Evolutionary conservation across 2,113 vertebrate species (phyloP), one percentile per base, ranked within the genome.

Genomic region (Panurus biarmicus): DNA sequence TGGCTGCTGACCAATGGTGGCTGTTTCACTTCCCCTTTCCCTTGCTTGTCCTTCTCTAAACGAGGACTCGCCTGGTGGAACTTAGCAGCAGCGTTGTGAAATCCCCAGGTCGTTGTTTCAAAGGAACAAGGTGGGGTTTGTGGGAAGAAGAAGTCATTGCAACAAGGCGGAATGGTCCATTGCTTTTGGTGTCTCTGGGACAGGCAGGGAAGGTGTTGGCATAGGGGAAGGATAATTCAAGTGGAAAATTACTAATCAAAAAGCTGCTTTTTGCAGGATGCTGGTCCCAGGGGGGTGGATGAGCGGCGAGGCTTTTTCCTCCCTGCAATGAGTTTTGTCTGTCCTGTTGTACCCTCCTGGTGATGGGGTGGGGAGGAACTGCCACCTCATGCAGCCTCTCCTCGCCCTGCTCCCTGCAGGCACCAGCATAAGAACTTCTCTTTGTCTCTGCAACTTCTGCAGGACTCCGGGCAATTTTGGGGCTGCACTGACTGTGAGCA

Each of bases 111-210:
- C 3, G 0, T 29, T 0, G 1, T 60, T 61, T 60, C 36, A 45
- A 85, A 79, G 74, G 31, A 56, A 31, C 6, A 7, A 75, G 48
- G 61, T 82, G 82, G 31, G 21, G 62, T 58, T 60, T 71, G 9
- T 13, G 24, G 26, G 66, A 22, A 64, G 78, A 17, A 48, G 53
- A 38, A 31, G 21, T 11, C 23, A 13, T 31, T 64, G 57, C 21
- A 3, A 14, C 1, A 9, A 14, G 28, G 36, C 1, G 0, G 35
- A 60, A 25, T 2, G 14, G 17, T 18, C 20, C 25, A 2, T 14
- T 12, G 47, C n/a, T 54, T 48, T 47, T 67, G 18, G 25, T 14
- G 11, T 25, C 25, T 42, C 28, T 47, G 60, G 65, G 21, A 24
- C 0, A 2, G 28, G 40, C 50, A 35, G 40, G 23, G 16, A 18